Conservation (phyloP, 1,140 invertebrate genomes). For the Eciton burchellii region DNA sequence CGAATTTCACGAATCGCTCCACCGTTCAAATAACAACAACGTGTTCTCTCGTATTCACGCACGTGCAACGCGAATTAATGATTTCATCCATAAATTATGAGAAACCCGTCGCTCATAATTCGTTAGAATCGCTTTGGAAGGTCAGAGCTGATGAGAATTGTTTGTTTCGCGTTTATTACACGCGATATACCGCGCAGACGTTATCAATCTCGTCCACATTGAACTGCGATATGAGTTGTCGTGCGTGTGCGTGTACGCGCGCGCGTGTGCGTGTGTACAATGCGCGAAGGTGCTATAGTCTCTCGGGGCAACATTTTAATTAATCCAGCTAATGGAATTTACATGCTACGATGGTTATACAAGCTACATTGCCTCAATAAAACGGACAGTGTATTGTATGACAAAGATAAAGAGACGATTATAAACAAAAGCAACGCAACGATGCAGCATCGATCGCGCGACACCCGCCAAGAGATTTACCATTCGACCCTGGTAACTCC, state of each 20-base stretch:
- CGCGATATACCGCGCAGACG: not conserved
- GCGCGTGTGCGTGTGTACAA: not conserved
- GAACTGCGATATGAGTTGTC: not conserved
- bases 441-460: constrained; percentile 34
- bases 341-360: constrained; percentile 70
- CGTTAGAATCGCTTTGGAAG: not conserved
- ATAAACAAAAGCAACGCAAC: constrained; percentile 28
- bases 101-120: not conserved
- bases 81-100: constrained; percentile 16
- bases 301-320: constrained; percentile 58
- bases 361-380: constrained; percentile 47
- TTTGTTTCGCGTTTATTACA: not conserved
- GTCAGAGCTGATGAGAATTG: not conserved
- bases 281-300: not conserved
- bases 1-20: not conserved
- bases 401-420: constrained; percentile 43
- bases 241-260: too few species aligned
- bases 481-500: not conserved
- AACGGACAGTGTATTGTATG: constrained; percentile 49
- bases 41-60: not conserved
- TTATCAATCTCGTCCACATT: not conserved
- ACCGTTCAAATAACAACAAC: not conserved
- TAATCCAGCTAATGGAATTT: constrained; percentile 69
- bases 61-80: not conserved
- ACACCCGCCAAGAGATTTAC: constrained; percentile 9